A percentile compares a stretch with the other conserved stretches of the same genome.
Evolutionary conservation across 2,888 invertebrate species (phyloP).

Genomic region (Ochropacha duplaris): DNA sequence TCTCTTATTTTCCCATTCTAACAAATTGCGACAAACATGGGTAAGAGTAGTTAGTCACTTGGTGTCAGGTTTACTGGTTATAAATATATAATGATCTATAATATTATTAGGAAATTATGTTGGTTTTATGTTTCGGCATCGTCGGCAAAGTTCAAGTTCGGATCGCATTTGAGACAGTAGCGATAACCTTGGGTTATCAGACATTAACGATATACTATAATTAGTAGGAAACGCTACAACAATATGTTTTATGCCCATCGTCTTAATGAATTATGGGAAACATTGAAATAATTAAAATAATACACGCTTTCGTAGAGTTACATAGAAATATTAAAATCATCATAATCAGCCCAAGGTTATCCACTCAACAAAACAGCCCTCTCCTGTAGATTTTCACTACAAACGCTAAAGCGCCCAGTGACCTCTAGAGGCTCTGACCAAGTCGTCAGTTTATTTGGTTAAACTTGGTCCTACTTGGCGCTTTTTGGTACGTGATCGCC

Average conservation of each 20-base stretch:
- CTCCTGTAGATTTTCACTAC: no score
- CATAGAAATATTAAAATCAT: background rate
- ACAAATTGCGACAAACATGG: background rate
- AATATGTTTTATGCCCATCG: background rate
- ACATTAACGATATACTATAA: conserved; percentile 6
- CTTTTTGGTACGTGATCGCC: no score
- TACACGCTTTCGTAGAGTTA: background rate
- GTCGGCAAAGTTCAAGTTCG: conserved; percentile 25
- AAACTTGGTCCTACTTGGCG: no score
- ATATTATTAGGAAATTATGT: background rate
- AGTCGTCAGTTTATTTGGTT: no score
- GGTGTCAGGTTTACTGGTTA: background rate
- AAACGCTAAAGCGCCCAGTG: no score
- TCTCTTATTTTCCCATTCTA: background rate
- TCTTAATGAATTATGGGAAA: background rate
- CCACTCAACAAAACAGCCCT: no score
- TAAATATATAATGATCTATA: background rate
- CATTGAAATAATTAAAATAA: no score
- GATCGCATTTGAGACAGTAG: conserved; percentile 10
- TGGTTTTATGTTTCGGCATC: background rate
- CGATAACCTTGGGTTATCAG: conserved; percentile 35
- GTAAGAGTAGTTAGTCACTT: background rate
- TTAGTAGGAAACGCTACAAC: conserved; percentile 18
- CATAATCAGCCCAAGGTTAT: background rate
- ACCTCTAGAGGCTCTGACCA: no score